Evolutionary conservation across 2,113 vertebrate genomes (phyloP).

Genomic region (Psittacus erithacus): DNA sequence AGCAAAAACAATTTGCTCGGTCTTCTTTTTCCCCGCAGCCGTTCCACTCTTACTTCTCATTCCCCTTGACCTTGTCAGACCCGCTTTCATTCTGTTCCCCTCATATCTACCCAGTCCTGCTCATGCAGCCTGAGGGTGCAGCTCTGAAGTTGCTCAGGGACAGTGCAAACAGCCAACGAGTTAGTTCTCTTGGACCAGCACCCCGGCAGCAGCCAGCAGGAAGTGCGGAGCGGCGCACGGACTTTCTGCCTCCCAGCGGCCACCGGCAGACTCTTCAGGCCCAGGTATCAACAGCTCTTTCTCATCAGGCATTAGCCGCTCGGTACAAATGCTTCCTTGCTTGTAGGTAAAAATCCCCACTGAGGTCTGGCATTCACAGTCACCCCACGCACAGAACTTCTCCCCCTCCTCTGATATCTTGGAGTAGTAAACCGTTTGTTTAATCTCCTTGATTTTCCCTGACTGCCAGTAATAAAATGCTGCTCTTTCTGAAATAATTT

Average conservation of each 20-base stretch:
- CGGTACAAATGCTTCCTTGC: rapidly evolving
- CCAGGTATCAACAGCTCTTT: background rate
- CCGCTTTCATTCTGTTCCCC: background rate
- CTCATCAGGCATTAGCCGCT: rapidly evolving
- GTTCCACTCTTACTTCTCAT: background rate
- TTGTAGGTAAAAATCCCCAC: background rate
- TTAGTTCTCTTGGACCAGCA: background rate
- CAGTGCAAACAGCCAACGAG: rapidly evolving
- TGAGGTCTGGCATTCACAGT: background rate
- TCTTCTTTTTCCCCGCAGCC: background rate
- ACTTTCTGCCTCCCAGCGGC: rapidly evolving
- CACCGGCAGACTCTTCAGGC: rapidly evolving
- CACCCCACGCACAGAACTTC: background rate
- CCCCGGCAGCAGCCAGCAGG: rapidly evolving
- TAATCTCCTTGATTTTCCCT: slow-evolving; percentile 79
- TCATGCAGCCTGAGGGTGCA: background rate
- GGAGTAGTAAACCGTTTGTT: slow-evolving; percentile 71
- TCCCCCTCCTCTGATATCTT: background rate
- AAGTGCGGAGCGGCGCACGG: rapidly evolving
- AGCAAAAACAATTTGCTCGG: background rate
- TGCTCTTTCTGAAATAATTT: slow-evolving; percentile 83
- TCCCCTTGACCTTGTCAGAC: background rate
- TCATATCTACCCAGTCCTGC: background rate
- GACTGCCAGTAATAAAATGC: slow-evolving; percentile 79
- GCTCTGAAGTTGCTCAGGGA: background rate